Evolutionary conservation across 1,140 invertebrate species (phyloP).

Genomic region (Caenorhabditis inopinata): DNA sequence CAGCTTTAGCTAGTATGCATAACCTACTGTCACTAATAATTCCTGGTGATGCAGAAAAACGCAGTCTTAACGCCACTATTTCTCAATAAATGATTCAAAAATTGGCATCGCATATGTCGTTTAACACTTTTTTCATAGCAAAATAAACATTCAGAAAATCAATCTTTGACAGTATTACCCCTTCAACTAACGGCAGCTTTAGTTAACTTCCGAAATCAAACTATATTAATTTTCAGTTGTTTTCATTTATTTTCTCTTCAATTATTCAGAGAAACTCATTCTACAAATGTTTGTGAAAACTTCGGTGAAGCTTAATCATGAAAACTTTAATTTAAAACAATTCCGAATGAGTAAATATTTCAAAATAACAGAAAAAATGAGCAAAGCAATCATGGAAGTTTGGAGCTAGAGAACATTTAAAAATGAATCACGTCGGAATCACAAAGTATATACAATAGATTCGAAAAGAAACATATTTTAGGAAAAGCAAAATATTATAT

Average conservation of each 20-base stretch:
- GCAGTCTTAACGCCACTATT: too few species aligned
- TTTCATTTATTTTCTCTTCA: too few species aligned
- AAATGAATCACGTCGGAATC: not conserved
- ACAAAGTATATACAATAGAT: conserved; percentile 1
- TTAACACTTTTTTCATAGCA: not conserved
- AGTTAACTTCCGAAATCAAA: not conserved
- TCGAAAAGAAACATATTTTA: not conserved
- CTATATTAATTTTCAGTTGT: not conserved
- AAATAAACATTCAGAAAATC: not conserved
- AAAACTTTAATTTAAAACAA: too few species aligned
- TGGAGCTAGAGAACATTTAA: not conserved
- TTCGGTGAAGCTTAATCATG: too few species aligned
- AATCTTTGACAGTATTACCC: conserved; percentile 1
- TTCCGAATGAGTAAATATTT: too few species aligned
- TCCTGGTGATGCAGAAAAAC: too few species aligned
- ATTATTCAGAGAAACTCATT: not conserved
- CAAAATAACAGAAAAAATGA: not conserved
- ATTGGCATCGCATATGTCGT: not conserved
- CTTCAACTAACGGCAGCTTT: conserved; percentile 10
- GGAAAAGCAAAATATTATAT: not conserved
- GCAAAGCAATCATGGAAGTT: not conserved
- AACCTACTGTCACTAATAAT: not conserved
- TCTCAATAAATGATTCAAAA: not conserved
- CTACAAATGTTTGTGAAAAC: too few species aligned
- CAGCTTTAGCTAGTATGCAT: not conserved